Evolutionary conservation across 2,113 vertebrate genomes (phyloP).

Genomic region (Thunnus maccoyii): DNA sequence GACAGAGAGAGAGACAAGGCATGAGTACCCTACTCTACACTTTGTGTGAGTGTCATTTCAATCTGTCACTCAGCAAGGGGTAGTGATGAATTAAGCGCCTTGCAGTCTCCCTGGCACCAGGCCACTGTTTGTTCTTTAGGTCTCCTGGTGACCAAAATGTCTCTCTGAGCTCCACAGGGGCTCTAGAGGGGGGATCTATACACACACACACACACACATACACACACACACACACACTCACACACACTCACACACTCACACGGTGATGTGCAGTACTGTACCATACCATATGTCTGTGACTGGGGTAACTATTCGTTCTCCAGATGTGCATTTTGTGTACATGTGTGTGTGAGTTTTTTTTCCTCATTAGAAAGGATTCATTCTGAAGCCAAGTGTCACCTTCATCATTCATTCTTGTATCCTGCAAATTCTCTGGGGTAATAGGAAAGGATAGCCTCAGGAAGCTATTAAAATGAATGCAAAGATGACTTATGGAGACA

Average conservation of each 20-base stretch:
- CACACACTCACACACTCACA: no score
- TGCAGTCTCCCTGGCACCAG: slow-evolving; percentile 63
- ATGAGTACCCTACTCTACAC: neutral
- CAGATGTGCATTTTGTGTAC: slow-evolving; percentile 61
- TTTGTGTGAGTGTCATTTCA: slow-evolving; percentile 36
- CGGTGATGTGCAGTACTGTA: neutral
- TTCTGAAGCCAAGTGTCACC: slow-evolving; percentile 23
- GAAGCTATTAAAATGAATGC: slow-evolving; percentile 25
- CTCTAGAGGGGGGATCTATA: slow-evolving; percentile 22
- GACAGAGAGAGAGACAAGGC: slow-evolving; percentile 11
- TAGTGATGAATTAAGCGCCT: slow-evolving; percentile 65
- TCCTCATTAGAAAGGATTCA: slow-evolving; percentile 32
- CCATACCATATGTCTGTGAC: slow-evolving; percentile 32
- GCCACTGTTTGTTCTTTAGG: slow-evolving; percentile 74
- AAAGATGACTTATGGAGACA: slow-evolving; percentile 39
- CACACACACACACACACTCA: no score
- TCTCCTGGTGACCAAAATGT: slow-evolving; percentile 68
- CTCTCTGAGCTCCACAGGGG: slow-evolving; percentile 28
- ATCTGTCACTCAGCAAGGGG: slow-evolving; percentile 46
- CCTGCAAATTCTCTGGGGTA: slow-evolving; percentile 17
- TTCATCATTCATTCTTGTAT: slow-evolving; percentile 50
- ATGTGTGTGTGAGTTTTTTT: slow-evolving; percentile 12
- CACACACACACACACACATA: neutral
- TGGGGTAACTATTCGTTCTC: slow-evolving; percentile 21
- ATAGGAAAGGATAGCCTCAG: slow-evolving; percentile 1